Evolutionary conservation across 2,888 invertebrate species (phyloP).

Genomic region (Frankliniella intonsa): DNA sequence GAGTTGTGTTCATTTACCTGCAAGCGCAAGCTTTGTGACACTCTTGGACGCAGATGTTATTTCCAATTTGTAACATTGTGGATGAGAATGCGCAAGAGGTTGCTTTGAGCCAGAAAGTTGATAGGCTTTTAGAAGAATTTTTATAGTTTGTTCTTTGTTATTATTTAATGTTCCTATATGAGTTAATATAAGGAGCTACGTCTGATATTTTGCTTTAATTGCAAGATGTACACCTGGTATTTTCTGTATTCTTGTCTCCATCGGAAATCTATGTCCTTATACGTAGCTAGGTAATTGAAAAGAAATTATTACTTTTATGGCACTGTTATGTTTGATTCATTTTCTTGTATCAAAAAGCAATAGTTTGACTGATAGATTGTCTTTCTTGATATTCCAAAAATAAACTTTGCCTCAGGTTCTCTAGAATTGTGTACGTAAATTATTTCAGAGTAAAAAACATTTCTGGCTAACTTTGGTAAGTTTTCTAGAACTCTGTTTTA

Average conservation of each 20-base stretch:
- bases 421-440: neutral
- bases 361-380: slow-evolving; percentile 13
- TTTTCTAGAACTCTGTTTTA: neutral
- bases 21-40: neutral
- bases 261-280: neutral
- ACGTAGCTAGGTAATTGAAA: neutral
- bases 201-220: neutral
- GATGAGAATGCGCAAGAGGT: neutral
- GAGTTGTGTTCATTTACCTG: neutral
- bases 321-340: slow-evolving; percentile 15
- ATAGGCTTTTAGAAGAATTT: neutral
- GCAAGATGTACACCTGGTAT: neutral
- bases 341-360: neutral
- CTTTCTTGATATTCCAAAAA: neutral
- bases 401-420: neutral
- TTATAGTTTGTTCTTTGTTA: neutral
- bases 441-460: neutral
- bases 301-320: slow-evolving; percentile 13
- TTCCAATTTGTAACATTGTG: neutral
- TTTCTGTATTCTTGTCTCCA: neutral
- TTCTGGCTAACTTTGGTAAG: neutral
- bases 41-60: neutral
- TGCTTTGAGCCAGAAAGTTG: too few species aligned
- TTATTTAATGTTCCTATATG: slow-evolving; percentile 16
- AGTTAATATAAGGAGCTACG: neutral